These are phyloP conservation scores for Galaxias olidus DNA, from an alignment of 2,797 vertebrate genomes.

Conservation along the genomic window DNA sequence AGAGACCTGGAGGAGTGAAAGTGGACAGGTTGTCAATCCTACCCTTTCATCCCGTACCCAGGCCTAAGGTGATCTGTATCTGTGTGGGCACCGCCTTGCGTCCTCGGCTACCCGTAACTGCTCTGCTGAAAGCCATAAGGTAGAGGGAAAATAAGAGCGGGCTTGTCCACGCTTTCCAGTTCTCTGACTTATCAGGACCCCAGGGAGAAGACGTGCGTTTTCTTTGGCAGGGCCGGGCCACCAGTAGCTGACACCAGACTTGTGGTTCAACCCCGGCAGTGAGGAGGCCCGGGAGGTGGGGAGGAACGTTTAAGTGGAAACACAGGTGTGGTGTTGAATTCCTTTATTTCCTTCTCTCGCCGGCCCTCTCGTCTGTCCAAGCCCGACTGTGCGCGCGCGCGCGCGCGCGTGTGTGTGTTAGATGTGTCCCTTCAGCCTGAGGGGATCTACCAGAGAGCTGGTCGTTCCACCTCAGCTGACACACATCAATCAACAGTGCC, in stretches of 20 bases:
- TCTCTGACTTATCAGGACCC: no score
- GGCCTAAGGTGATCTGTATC: no score
- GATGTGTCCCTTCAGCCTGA: constrained; percentile 11
- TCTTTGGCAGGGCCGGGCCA: background rate
- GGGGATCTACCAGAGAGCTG: background rate
- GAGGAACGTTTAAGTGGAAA: constrained; percentile 50
- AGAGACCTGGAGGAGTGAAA: no score
- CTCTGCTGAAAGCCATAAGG: no score
- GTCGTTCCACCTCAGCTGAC: background rate
- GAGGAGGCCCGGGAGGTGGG: constrained; percentile 5
- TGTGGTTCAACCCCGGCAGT: background rate
- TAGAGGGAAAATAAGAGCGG: no score
- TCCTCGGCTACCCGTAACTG: no score
- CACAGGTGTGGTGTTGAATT: constrained; percentile 50
- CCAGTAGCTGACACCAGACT: background rate
- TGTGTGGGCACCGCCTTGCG: no score
- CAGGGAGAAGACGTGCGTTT: background rate
- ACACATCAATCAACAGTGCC: background rate
- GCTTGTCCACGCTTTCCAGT: no score
- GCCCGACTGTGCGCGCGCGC: constrained; percentile 23
- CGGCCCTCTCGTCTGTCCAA: constrained; percentile 48
- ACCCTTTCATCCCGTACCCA: no score
- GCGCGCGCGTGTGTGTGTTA: background rate
- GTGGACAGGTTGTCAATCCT: no score
- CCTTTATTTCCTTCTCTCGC: constrained; percentile 38